Percentiles rank a stretch among this genome's conserved stretches.
phyloP scores from a whole-genome alignment of 2,888 invertebrate species.

The Frankliniella intonsa region DNA sequence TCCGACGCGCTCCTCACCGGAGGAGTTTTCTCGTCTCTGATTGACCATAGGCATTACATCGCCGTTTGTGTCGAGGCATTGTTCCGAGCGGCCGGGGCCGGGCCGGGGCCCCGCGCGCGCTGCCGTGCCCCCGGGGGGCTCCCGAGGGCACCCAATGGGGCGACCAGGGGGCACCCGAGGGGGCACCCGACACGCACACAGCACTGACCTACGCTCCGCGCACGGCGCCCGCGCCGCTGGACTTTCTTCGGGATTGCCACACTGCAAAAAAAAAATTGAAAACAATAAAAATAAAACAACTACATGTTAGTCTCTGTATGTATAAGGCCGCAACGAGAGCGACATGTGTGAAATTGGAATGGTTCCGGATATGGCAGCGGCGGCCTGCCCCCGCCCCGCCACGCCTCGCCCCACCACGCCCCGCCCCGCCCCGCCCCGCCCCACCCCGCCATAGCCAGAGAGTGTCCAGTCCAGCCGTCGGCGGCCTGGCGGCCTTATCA shows the following conservation, averaged over 20 bases:
- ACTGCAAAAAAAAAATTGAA: background rate
- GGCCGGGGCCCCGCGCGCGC: background rate
- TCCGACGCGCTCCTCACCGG: too few relatives aligned
- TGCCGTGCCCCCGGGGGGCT: background rate
- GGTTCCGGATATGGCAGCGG: background rate
- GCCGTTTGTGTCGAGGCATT: too few relatives aligned
- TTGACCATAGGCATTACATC: too few relatives aligned
- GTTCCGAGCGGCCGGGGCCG: too few relatives aligned
- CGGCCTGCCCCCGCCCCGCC: background rate
- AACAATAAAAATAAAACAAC: too few relatives aligned
- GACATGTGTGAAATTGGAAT: background rate
- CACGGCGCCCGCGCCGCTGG: too few relatives aligned
- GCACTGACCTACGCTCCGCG: too few relatives aligned
- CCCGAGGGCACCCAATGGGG: background rate
- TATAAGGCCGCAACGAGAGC: background rate
- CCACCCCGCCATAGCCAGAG: too few relatives aligned
- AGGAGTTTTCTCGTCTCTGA: too few relatives aligned
- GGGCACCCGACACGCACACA: too few relatives aligned
- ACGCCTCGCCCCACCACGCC: background rate
- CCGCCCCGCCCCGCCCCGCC: background rate
- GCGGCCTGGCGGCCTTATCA: background rate
- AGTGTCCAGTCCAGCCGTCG: too few relatives aligned
- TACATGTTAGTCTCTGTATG: background rate
- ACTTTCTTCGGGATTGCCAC: background rate
- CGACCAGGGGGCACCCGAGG: too few relatives aligned